These are phyloP conservation scores for Pyrochroa serraticornis DNA, from an alignment of 2,888 invertebrate genomes.

Conservation along the genomic window DNA sequence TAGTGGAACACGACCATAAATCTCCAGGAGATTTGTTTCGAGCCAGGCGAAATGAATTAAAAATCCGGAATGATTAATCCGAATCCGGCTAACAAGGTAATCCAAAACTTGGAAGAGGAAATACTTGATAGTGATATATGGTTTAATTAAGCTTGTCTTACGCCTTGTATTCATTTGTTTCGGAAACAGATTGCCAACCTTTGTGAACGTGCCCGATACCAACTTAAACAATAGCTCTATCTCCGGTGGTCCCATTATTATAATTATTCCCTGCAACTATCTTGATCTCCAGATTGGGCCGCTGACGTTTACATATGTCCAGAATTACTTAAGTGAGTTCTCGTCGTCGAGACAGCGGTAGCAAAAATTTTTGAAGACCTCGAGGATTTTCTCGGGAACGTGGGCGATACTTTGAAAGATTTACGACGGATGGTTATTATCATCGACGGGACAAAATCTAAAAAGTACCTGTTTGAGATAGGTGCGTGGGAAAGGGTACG, in stretches of 20 bases:
- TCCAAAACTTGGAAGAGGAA: conserved; percentile 51
- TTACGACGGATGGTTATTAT: conserved; percentile 16
- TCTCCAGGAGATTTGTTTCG: conserved; percentile 46
- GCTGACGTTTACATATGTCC: no score
- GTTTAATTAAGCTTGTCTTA: conserved; percentile 59
- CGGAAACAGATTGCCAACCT: conserved; percentile 56
- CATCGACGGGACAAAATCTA: conserved; percentile 11
- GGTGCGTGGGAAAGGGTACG: conserved; percentile 27
- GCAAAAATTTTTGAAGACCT: neutral
- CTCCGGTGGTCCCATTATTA: conserved; percentile 44
- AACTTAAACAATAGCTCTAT: conserved; percentile 48
- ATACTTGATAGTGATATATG: conserved; percentile 56
- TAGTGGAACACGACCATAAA: conserved; percentile 45
- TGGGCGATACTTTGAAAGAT: conserved; percentile 6
- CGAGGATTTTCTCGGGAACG: neutral
- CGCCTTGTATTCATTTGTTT: conserved; percentile 59
- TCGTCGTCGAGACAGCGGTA: no score
- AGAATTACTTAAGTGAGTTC: no score
- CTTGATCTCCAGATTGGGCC: no score
- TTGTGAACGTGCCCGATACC: conserved; percentile 45
- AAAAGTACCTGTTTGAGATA: conserved; percentile 16
- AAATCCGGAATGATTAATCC: conserved; percentile 56
- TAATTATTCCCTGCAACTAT: neutral
- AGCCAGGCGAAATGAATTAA: conserved; percentile 51
- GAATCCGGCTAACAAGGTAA: conserved; percentile 55